Evolutionary conservation across 2,113 vertebrate genomes (phyloP).

Genomic region (Prinia subflava): DNA sequence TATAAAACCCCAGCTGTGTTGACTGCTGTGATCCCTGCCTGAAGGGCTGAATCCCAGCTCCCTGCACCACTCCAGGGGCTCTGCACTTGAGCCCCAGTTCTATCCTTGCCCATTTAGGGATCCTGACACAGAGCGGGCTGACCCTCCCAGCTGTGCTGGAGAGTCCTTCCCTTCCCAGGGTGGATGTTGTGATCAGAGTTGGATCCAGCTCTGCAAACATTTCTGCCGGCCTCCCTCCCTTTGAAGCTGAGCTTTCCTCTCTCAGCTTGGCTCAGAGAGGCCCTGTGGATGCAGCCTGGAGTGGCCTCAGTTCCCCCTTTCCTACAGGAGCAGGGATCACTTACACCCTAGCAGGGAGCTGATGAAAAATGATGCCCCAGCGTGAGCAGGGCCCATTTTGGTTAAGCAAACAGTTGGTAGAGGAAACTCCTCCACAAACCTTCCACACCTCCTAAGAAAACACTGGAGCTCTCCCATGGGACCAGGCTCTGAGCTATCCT

Average conservation of each 20-base stretch:
- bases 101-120: not conserved
- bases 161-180: not conserved
- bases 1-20: conserved; percentile 1
- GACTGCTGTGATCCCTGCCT: not conserved
- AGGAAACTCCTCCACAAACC: not conserved
- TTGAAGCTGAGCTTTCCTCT: not conserved
- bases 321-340: not conserved
- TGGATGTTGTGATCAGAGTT: not conserved
- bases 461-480: not conserved
- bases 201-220: rapidly evolving
- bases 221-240: not conserved
- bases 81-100: not conserved
- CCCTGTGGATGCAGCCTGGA: rapidly evolving
- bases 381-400: not conserved
- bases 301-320: not conserved
- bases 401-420: conserved; percentile 17
- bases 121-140: not conserved
- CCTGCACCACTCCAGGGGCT: not conserved
- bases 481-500: not conserved
- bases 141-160: not conserved
- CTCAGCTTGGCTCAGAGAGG: not conserved
- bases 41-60: not conserved
- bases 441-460: conserved; percentile 39
- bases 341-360: not conserved
- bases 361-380: not conserved